These are phyloP conservation scores for Rhombomys opimus DNA, from an alignment of 2,113 vertebrate species.

Conservation along the genomic window DNA sequence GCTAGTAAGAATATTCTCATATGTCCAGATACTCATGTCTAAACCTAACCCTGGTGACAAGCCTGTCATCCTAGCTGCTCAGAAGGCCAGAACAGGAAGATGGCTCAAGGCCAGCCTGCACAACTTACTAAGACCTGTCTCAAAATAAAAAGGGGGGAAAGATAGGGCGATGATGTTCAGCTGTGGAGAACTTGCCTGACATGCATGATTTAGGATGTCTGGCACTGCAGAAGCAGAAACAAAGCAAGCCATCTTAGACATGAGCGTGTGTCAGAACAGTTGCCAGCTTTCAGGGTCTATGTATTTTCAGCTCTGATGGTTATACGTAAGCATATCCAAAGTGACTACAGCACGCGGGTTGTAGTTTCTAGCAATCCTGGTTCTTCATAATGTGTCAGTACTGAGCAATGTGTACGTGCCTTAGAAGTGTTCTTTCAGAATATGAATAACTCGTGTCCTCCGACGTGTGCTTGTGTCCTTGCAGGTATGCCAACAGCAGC, in stretches of 20 bases:
- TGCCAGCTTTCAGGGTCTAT: neutral
- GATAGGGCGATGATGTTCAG: no score
- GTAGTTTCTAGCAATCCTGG: neutral
- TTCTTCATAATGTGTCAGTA: neutral
- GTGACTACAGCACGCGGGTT: neutral
- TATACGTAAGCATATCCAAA: constrained; percentile 33
- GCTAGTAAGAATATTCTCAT: constrained; percentile 37
- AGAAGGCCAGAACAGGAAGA: neutral
- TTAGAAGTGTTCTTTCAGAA: neutral
- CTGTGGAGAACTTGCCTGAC: neutral
- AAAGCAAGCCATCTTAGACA: neutral
- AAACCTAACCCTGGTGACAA: neutral
- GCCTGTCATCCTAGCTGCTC: neutral
- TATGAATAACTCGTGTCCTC: neutral
- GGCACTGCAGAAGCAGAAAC: neutral
- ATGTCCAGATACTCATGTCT: neutral
- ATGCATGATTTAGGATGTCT: neutral
- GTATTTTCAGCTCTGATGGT: constrained; percentile 33
- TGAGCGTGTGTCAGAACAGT: neutral
- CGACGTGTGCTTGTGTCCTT: constrained; percentile 74
- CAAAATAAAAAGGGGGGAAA: neutral
- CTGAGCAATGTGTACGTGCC: neutral
- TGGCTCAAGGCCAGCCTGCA: neutral
- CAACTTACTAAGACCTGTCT: neutral
- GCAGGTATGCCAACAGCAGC: constrained; percentile 98